Evolutionary conservation across 2,113 vertebrate genomes (phyloP).

Genomic region (Atractosteus spatula): DNA sequence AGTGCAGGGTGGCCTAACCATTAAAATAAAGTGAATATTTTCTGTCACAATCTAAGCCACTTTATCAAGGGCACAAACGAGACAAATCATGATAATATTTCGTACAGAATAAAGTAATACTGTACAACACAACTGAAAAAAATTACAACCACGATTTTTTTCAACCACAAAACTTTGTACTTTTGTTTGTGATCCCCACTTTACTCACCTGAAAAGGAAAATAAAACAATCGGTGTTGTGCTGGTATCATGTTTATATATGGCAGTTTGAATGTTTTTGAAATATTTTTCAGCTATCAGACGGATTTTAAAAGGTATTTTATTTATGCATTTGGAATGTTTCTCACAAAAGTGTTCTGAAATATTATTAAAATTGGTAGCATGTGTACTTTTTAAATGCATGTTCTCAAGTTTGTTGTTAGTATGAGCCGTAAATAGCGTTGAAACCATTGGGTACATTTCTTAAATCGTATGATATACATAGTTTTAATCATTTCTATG

Average conservation of each 20-base stretch:
- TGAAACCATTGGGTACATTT: too few species aligned
- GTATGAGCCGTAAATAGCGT: background rate
- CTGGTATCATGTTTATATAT: conserved; percentile 33
- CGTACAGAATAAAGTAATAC: too few species aligned
- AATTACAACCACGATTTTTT: background rate
- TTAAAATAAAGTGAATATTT: too few species aligned
- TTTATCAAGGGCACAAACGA: too few species aligned
- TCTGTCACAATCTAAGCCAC: too few species aligned
- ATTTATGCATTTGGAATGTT: conserved; percentile 73
- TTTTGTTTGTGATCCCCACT: too few species aligned
- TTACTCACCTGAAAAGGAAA: background rate
- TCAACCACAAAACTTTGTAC: background rate
- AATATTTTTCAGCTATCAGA: conserved; percentile 78
- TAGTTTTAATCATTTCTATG: too few species aligned
- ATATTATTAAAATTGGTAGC: conserved; percentile 55
- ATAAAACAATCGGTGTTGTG: conserved; percentile 18
- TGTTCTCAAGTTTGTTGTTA: conserved; percentile 12
- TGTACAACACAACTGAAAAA: too few species aligned
- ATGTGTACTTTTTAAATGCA: conserved; percentile 42
- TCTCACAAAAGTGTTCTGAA: conserved; percentile 50
- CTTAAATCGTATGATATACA: too few species aligned
- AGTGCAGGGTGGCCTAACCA: too few species aligned
- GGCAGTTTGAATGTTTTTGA: conserved; percentile 61
- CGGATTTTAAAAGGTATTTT: conserved; percentile 77
- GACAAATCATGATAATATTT: too few species aligned